Conservation (phyloP, 2,797 vertebrate species). For the Rhadinocentrus ornatus region DNA sequence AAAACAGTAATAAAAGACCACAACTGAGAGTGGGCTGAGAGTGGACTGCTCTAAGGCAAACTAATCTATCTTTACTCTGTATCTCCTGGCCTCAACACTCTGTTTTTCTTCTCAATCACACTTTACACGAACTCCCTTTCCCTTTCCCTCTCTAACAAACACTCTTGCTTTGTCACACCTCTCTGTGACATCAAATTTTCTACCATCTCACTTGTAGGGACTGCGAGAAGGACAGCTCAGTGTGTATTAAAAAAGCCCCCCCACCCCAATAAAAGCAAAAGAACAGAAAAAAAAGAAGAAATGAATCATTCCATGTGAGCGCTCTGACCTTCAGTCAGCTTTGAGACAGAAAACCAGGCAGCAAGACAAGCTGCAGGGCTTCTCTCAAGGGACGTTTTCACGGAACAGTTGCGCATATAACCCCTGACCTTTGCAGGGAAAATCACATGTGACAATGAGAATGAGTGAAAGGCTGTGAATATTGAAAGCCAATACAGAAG, state of each 20-base stretch:
- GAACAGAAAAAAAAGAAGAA: neutral
- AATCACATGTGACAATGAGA: constrained; percentile 52
- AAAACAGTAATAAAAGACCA: constrained; percentile 73
- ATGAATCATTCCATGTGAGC: constrained; percentile 27
- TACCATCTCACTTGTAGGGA: constrained; percentile 40
- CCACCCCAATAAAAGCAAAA: neutral
- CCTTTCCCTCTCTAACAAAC: constrained; percentile 37
- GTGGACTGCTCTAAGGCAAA: constrained; percentile 73
- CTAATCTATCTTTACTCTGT: constrained; percentile 76
- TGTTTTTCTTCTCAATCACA: constrained; percentile 64
- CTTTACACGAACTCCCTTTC: constrained; percentile 38
- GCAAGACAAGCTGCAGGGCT: constrained; percentile 42
- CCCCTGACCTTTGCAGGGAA: constrained; percentile 49
- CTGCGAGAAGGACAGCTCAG: constrained; percentile 43
- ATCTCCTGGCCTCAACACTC: constrained; percentile 64
- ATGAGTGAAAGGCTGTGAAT: constrained; percentile 50
- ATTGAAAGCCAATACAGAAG: constrained; percentile 32
- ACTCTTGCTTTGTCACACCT: constrained; percentile 61
- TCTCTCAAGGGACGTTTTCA: constrained; percentile 63
- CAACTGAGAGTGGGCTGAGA: constrained; percentile 68
- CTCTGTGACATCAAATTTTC: constrained; percentile 53
- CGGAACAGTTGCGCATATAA: constrained; percentile 66
- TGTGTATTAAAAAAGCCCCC: constrained; percentile 34
- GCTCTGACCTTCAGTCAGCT: constrained; percentile 62
- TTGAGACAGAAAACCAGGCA: constrained; percentile 41